These are phyloP conservation scores for Tapera naevia DNA, from an alignment of 2,797 vertebrate species.

Conservation along the genomic window DNA sequence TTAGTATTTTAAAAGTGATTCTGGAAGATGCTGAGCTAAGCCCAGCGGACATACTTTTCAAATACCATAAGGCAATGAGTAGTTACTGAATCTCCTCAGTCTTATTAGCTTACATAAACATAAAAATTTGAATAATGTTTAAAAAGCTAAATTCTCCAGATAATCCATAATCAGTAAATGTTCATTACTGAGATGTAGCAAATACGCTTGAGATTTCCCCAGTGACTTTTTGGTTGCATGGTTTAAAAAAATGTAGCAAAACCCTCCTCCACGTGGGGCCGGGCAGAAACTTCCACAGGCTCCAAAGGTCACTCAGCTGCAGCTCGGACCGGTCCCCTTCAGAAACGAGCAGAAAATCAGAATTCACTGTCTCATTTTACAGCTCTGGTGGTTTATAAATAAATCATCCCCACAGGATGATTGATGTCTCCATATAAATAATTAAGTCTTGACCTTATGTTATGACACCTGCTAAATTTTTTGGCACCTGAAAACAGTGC, in stretches of 20 bases:
- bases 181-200: constrained; percentile 79
- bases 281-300: background rate
- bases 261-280: background rate
- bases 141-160: constrained; percentile 76
- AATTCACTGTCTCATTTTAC: constrained; percentile 9
- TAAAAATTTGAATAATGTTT: constrained; percentile 78
- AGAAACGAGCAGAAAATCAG: constrained; percentile 15
- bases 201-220: constrained; percentile 77
- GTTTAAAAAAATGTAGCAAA: constrained; percentile 72
- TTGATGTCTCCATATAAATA: constrained; percentile 78
- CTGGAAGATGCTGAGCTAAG: constrained; percentile 43
- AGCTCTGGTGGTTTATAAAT: constrained; percentile 68
- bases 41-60: constrained; percentile 28
- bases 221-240: constrained; percentile 49
- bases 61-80: constrained; percentile 45
- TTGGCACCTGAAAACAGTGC: constrained; percentile 40
- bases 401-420: constrained; percentile 65
- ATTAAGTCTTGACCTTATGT: constrained; percentile 81
- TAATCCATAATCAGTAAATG: constrained; percentile 80
- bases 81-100: constrained; percentile 71
- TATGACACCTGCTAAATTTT: constrained; percentile 75
- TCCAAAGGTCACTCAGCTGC: background rate
- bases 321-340: background rate
- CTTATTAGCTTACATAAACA: constrained; percentile 78
- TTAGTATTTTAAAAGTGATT: constrained; percentile 32